These are phyloP conservation scores for Drosophila tristis DNA, from an alignment of 1,140 invertebrate genomes.

Conservation along the genomic window DNA sequence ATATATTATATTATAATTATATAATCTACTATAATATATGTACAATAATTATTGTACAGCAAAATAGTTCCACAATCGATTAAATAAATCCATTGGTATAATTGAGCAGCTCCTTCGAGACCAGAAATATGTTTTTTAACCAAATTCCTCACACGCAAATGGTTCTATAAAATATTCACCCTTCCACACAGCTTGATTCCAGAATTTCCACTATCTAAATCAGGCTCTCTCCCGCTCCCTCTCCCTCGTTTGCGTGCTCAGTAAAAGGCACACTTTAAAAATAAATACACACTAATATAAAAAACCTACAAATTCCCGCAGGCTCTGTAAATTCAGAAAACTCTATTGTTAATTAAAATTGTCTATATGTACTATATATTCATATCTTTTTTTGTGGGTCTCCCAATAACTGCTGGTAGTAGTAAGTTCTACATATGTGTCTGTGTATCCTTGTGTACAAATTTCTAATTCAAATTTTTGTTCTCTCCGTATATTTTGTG, in stretches of 20 bases:
- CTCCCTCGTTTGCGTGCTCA: too few relatives aligned
- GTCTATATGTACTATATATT: constrained; percentile 24
- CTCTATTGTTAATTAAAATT: constrained; percentile 62
- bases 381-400: constrained; percentile 7
- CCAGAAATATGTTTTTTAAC: too few relatives aligned
- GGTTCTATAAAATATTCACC: constrained; percentile 8
- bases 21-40: too few relatives aligned
- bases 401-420: not conserved
- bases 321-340: not conserved
- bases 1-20: too few relatives aligned
- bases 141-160: not conserved
- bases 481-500: constrained; percentile 4
- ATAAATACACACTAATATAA: constrained; percentile 3
- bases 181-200: too few relatives aligned
- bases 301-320: not conserved
- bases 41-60: too few relatives aligned
- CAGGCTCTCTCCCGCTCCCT: not conserved
- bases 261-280: not conserved
- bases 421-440: too few relatives aligned
- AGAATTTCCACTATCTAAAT: too few relatives aligned
- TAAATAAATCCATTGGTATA: too few relatives aligned
- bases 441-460: not conserved
- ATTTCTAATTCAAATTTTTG: constrained; percentile 35
- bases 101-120: too few relatives aligned
- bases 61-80: too few relatives aligned